phyloP scores from a whole-genome alignment of 2,888 invertebrate genomes.

The Drosophila testacea region DNA sequence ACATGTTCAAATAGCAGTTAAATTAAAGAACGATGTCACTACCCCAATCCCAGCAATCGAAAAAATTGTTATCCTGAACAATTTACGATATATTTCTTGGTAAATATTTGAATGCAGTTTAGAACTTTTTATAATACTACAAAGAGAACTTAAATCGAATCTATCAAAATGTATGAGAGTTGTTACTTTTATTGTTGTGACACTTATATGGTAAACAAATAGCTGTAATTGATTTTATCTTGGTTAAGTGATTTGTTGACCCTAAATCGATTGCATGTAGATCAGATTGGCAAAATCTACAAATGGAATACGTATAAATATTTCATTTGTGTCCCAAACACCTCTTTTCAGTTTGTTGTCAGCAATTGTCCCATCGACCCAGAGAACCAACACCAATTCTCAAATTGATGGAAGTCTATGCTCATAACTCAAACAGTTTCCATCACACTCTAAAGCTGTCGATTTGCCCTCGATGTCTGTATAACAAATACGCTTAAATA shows the following conservation, averaged over 20 bases:
- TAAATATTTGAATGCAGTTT: too few relatives aligned
- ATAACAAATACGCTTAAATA: background rate
- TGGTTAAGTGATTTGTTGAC: constrained; percentile 14
- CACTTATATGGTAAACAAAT: constrained; percentile 25
- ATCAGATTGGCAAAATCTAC: constrained; percentile 40
- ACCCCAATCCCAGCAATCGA: too few relatives aligned
- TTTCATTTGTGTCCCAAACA: constrained; percentile 29
- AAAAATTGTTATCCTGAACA: too few relatives aligned
- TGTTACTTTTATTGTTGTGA: constrained; percentile 7
- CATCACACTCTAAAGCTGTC: constrained; percentile 7
- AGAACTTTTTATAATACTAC: too few relatives aligned
- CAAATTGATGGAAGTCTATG: constrained; percentile 35
- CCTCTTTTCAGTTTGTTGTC: constrained; percentile 22
- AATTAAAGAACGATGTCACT: too few relatives aligned
- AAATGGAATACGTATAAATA: constrained; percentile 37
- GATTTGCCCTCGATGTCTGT: constrained; percentile 3
- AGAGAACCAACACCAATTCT: constrained; percentile 26
- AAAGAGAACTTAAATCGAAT: constrained; percentile 13
- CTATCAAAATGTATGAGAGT: constrained; percentile 13
- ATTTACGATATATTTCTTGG: too few relatives aligned
- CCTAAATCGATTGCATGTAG: constrained; percentile 25
- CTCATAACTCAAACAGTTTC: constrained; percentile 30
- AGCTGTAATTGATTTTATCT: constrained; percentile 29
- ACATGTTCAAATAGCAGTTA: too few relatives aligned
- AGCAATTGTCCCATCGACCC: constrained; percentile 31